A percentile compares a stretch with the other conserved stretches of the same genome.
These are phyloP conservation scores for Cylas formicarius DNA, from an alignment of 1,140 invertebrate species.

Conservation along the genomic window DNA sequence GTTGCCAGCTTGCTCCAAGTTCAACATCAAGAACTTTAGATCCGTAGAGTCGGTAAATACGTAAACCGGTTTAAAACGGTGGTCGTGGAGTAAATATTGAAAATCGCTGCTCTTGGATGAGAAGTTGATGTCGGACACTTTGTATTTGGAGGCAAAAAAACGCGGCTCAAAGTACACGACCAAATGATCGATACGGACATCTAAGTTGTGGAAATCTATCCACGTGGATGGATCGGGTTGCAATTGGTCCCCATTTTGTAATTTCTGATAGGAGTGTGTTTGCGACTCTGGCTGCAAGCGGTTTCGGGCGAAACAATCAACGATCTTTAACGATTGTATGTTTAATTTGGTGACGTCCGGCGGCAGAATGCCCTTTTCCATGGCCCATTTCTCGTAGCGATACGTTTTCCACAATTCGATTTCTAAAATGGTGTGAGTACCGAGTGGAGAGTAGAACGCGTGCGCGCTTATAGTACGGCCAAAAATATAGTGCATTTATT, in stretches of 20 bases:
- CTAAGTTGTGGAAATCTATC: conserved; percentile 38
- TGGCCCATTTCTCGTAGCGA: conserved; percentile 43
- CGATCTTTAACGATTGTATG: conserved; percentile 15
- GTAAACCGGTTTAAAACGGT: conserved; percentile 39
- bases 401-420: conserved; percentile 24
- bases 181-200: conserved; percentile 25
- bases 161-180: conserved; percentile 38
- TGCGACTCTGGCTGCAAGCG: neutral
- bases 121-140: conserved; percentile 30
- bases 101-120: conserved; percentile 1
- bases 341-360: conserved; percentile 18
- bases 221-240: conserved; percentile 30
- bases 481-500: too few relatives aligned
- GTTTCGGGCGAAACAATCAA: conserved; percentile 11
- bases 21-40: conserved; percentile 36
- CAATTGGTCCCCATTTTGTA: too few relatives aligned
- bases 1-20: conserved; percentile 30
- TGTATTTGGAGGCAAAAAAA: conserved; percentile 26
- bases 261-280: too few relatives aligned
- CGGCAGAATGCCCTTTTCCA: conserved; percentile 29
- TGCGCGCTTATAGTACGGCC: too few relatives aligned
- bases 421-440: conserved; percentile 22
- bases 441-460: too few relatives aligned
- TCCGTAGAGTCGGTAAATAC: conserved; percentile 39
- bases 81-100: conserved; percentile 6